A percentile compares a stretch with the other conserved stretches of the same genome.
These are phyloP conservation scores for Phrixothrix hirtus DNA, from an alignment of 2,888 invertebrate species.

Conservation along the genomic window DNA sequence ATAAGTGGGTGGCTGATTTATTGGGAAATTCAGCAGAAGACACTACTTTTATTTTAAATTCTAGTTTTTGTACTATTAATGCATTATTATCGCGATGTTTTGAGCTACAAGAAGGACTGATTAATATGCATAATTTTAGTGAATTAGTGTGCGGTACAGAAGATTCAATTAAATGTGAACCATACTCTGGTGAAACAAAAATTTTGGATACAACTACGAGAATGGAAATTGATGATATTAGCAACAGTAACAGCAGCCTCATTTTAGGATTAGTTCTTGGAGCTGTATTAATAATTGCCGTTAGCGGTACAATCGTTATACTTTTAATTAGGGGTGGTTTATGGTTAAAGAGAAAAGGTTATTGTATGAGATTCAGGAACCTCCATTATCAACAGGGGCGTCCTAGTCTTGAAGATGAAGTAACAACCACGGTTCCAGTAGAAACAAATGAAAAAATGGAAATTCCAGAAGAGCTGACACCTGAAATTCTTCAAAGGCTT, in stretches of 20 bases:
- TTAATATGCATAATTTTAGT: constrained; percentile 66
- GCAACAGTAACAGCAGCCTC: constrained; percentile 41
- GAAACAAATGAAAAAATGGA: constrained; percentile 56
- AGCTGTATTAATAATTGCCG: constrained; percentile 60
- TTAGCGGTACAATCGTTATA: constrained; percentile 60
- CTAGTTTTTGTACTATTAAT: constrained; percentile 67
- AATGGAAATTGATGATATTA: constrained; percentile 39
- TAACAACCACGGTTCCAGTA: constrained; percentile 51
- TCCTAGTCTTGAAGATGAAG: constrained; percentile 60
- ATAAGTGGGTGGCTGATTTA: constrained; percentile 61
- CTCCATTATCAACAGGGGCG: constrained; percentile 61
- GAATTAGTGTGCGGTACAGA: constrained; percentile 63
- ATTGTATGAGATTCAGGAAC: constrained; percentile 59
- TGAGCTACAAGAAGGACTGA: constrained; percentile 66
- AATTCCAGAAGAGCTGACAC: constrained; percentile 73
- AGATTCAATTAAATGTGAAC: constrained; percentile 63
- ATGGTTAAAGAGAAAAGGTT: constrained; percentile 64
- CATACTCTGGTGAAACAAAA: constrained; percentile 55
- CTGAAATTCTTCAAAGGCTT: constrained; percentile 70
- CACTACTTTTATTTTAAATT: constrained; percentile 56
- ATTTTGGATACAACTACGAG: constrained; percentile 48
- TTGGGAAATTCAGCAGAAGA: constrained; percentile 53
- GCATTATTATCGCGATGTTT: constrained; percentile 66
- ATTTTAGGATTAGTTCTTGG: constrained; percentile 51
- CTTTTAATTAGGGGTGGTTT: constrained; percentile 61